phyloP scores from a whole-genome alignment of 2,888 invertebrate genomes.

The Patella ulyssiponensis region DNA sequence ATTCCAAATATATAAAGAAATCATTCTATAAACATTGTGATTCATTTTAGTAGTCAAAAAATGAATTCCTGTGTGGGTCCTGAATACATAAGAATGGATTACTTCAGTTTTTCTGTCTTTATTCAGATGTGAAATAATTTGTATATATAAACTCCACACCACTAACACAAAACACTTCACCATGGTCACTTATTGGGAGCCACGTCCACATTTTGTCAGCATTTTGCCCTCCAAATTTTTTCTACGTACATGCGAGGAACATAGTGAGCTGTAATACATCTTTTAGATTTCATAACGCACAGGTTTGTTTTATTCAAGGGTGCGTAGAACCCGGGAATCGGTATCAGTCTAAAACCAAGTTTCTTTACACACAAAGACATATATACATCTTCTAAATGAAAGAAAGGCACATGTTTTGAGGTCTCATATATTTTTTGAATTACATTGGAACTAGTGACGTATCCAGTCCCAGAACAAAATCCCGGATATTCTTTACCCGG shows the following conservation, averaged over 20 bases:
- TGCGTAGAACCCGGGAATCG: conserved; percentile 45
- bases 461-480: conserved; percentile 59
- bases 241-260: not conserved
- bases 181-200: too few relatives aligned
- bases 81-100: too few relatives aligned
- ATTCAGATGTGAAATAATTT: too few relatives aligned
- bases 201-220: not conserved
- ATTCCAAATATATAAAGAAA: too few relatives aligned
- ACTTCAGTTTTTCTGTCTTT: too few relatives aligned
- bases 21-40: too few relatives aligned
- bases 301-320: not conserved
- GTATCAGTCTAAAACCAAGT: conserved; percentile 40
- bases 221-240: not conserved
- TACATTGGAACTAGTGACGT: conserved; percentile 50
- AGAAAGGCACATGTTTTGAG: conserved; percentile 56
- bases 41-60: too few relatives aligned
- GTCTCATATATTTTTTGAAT: conserved; percentile 43
- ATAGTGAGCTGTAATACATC: not conserved
- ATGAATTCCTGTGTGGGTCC: too few relatives aligned
- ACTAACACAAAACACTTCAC: too few relatives aligned
- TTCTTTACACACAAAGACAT: conserved; percentile 49
- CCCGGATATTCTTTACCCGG: conserved; percentile 50
- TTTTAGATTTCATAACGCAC: not conserved
- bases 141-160: too few relatives aligned
- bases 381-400: conserved; percentile 62